These are phyloP conservation scores for Aphelenchoides avenae DNA, from an alignment of 1,140 invertebrate genomes.

Conservation along the genomic window DNA sequence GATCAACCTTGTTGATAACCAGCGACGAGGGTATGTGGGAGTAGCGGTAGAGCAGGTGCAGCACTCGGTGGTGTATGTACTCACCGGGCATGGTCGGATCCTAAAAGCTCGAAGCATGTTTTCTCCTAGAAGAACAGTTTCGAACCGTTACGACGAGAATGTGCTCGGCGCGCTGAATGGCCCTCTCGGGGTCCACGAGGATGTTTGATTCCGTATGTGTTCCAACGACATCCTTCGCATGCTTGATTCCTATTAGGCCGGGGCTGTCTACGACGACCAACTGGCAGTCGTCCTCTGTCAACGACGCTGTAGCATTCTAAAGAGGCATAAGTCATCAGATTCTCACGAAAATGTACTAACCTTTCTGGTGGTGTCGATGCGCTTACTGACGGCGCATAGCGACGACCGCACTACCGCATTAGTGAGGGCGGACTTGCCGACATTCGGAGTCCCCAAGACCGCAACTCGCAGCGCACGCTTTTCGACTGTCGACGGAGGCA, in stretches of 20 bases:
- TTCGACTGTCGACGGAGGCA: too few relatives aligned
- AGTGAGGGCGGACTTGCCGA: slow-evolving; percentile 54
- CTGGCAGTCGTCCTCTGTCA: slow-evolving; percentile 49
- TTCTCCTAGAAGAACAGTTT: background rate
- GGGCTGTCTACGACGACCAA: slow-evolving; percentile 55
- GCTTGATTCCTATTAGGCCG: slow-evolving; percentile 47
- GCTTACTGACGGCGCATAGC: slow-evolving; percentile 56
- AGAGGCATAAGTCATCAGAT: slow-evolving; percentile 13
- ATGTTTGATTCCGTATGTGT: slow-evolving; percentile 43
- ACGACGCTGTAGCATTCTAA: slow-evolving; percentile 42
- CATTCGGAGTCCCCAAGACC: slow-evolving; percentile 55
- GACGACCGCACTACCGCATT: slow-evolving; percentile 47
- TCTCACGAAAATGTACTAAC: slow-evolving; percentile 21
- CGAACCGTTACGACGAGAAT: slow-evolving; percentile 41
- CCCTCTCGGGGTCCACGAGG: slow-evolving; percentile 52
- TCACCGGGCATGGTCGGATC: slow-evolving; percentile 37
- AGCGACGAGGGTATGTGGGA: slow-evolving; percentile 45
- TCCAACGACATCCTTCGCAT: slow-evolving; percentile 47
- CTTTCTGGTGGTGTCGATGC: slow-evolving; percentile 53
- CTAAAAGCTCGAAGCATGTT: slow-evolving; percentile 15
- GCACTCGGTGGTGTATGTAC: slow-evolving; percentile 54
- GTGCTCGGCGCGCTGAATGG: slow-evolving; percentile 50
- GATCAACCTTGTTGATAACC: slow-evolving; percentile 56
- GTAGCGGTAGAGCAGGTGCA: slow-evolving; percentile 55
- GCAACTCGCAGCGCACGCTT: slow-evolving; percentile 38